These are phyloP conservation scores for Gymnothorax javanicus DNA, from an alignment of 2,797 vertebrate species.

Conservation along the genomic window DNA sequence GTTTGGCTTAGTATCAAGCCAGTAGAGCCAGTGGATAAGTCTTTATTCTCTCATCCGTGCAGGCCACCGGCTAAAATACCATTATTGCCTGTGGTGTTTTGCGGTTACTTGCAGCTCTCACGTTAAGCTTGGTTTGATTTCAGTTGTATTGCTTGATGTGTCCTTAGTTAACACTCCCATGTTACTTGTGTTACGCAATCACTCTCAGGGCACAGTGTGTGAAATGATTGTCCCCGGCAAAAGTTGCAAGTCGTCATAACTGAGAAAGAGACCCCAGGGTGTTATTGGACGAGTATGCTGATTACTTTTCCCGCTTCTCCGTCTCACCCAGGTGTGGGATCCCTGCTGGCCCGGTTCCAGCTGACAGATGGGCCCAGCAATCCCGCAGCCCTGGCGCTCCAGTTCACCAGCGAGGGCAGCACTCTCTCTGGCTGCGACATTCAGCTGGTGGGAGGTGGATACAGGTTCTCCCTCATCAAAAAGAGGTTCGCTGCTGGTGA, in stretches of 20 bases:
- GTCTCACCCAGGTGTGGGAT: constrained; percentile 83
- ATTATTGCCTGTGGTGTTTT: not conserved
- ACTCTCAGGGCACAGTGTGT: not conserved
- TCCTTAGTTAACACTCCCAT: no score
- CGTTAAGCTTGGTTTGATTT: not conserved
- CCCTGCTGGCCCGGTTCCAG: constrained; percentile 91
- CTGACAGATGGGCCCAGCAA: constrained; percentile 90
- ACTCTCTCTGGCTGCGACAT: constrained; percentile 95
- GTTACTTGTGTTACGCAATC: not conserved
- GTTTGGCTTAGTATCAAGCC: not conserved
- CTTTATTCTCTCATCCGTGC: not conserved
- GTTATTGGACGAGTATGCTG: not conserved
- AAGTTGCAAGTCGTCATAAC: not conserved
- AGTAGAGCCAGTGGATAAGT: not conserved
- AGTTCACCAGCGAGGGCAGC: constrained; percentile 98
- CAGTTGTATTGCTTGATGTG: not conserved
- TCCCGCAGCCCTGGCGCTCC: constrained; percentile 87
- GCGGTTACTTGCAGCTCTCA: not conserved
- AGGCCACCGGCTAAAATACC: not conserved
- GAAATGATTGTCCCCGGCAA: not conserved
- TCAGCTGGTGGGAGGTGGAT: constrained; percentile 90
- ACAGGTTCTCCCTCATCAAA: constrained; percentile 97
- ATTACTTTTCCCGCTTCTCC: not conserved
- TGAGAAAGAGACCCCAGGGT: not conserved
- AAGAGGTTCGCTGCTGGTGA: constrained; percentile 97